Base-by-base conservation (phyloP, 1,140 invertebrate species). In the Halyomorpha halys region DNA sequence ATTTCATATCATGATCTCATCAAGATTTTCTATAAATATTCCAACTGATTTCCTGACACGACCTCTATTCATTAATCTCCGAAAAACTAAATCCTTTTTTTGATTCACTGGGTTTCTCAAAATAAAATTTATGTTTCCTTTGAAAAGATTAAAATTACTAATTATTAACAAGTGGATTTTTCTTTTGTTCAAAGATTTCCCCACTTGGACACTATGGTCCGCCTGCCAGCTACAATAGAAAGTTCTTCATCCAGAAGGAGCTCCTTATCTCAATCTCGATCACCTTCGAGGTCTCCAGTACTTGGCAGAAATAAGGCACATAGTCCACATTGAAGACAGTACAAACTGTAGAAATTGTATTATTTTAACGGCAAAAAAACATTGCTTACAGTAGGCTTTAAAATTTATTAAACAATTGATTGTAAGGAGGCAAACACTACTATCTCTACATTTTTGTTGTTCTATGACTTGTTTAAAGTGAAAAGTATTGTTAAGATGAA, bases 191-290 rank as follows among this genome's bases (percentile, higher is more conserved):
- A 1, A 69, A 90, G 87, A 70, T 90, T 90, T 72, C 84, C 87
- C 44, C 86, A 90, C 73, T 75, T 89, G 72, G 87, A 89, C 70
- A 87, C 87, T 6, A 88, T 83, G 79, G 86, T 86, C 45, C 81
- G 81, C 1, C 74, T 82, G 70, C 86, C 47, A n/a, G 47, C 9
- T 6, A 51, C 13, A 18, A 51, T 8, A 51, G 47, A 51, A 13
- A n/a, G 59, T 73, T 25, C 30, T n/a, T 19, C 80, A 14, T 77
- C 77, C 4, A 81, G 82, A 15, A 84, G 84, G 1, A 81, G 83
- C 1, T 83, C 83, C 0, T 83, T 75, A n/a, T 81, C 80, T 13
- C 79, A 85, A 2, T 75, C 74, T 14, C 73, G 74, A 16, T 34
- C 59, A 5, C 60, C 47, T 16, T 34, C 44, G 4, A 56, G 45